Conservation (phyloP, 1,140 invertebrate species). For the Danaus melanippus region DNA sequence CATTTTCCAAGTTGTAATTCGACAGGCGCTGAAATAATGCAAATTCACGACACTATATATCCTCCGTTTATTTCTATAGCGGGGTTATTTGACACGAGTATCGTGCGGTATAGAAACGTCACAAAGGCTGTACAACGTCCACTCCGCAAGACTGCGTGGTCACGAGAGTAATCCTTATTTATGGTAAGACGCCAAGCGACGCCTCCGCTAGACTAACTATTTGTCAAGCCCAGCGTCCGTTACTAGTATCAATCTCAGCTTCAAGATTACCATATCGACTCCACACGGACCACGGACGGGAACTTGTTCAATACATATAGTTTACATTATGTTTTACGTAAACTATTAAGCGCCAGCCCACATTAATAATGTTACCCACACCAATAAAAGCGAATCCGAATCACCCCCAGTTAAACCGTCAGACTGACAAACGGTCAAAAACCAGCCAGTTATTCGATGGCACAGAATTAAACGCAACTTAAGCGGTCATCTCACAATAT, state of each 20-base stretch:
- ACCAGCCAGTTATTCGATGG: constrained; percentile 42
- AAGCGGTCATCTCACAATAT: constrained; percentile 53
- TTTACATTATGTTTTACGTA: too few species aligned
- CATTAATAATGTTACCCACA: constrained; percentile 22
- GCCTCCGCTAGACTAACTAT: constrained; percentile 59
- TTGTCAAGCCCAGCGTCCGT: constrained; percentile 49
- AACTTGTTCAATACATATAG: too few species aligned
- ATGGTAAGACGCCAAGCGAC: constrained; percentile 62
- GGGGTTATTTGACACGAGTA: constrained; percentile 37
- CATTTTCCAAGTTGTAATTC: constrained; percentile 64
- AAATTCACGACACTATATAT: constrained; percentile 49
- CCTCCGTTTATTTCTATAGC: constrained; percentile 14
- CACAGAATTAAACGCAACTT: constrained; percentile 58
- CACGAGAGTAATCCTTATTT: constrained; percentile 63
- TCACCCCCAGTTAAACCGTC: constrained; percentile 45
- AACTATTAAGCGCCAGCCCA: not conserved
- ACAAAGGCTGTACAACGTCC: constrained; percentile 42
- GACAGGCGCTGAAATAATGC: constrained; percentile 61
- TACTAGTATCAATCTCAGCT: constrained; percentile 56
- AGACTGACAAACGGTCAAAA: constrained; percentile 36
- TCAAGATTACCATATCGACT: constrained; percentile 36
- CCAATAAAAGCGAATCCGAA: constrained; percentile 60
- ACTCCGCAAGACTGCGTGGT: constrained; percentile 61
- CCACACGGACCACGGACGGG: not conserved
- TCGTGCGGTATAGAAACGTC: constrained; percentile 34